These are phyloP conservation scores for Polypedilum pembai DNA, from an alignment of 1,140 invertebrate species.

Conservation along the genomic window DNA sequence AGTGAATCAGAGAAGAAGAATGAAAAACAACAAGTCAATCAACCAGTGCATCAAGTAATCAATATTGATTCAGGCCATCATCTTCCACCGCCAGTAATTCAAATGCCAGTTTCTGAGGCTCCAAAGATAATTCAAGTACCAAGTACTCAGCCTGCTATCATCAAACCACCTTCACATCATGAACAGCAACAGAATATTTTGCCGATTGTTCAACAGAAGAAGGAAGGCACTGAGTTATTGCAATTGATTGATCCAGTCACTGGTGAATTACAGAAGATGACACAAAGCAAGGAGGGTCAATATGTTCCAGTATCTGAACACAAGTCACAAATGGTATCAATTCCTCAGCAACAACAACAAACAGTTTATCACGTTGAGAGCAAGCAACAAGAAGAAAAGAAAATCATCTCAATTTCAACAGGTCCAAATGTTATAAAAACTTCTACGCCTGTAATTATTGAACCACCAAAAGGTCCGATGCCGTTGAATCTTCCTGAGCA, in stretches of 20 bases:
- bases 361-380: background rate
- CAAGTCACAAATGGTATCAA: background rate
- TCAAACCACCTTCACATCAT: background rate
- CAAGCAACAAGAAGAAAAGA: constrained; percentile 13
- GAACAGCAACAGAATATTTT: background rate
- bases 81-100: background rate
- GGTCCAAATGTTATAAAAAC: background rate
- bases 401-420: background rate
- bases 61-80: constrained; percentile 37
- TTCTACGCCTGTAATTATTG: background rate
- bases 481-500: background rate
- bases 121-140: constrained; percentile 34
- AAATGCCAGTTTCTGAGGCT: constrained; percentile 32
- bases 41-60: no score
- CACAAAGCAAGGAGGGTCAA: constrained; percentile 61
- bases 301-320: constrained; percentile 55
- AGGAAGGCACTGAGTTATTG: constrained; percentile 46
- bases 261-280: constrained; percentile 61
- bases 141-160: constrained; percentile 31
- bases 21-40: constrained; percentile 36
- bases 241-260: constrained; percentile 68
- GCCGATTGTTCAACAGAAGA: background rate
- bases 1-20: constrained; percentile 31
- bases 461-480: background rate
- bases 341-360: background rate